Conservation (phyloP, 2,113 vertebrate species). For the Rhineura floridana region DNA sequence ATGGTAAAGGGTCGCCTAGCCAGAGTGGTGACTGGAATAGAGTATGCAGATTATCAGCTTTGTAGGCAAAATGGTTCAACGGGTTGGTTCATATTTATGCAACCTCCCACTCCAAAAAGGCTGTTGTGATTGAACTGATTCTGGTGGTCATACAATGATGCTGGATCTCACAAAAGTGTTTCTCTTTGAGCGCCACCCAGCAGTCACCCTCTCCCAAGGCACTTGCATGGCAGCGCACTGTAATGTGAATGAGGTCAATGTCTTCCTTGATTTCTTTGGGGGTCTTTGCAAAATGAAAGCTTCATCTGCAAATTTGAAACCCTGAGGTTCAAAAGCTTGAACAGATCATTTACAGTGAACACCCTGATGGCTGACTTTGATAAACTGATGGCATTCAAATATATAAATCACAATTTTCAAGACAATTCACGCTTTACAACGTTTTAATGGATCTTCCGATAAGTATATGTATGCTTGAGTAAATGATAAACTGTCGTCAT, state of each 20-base stretch:
- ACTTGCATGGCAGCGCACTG: neutral
- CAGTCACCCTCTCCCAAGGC: neutral
- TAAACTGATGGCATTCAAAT: neutral
- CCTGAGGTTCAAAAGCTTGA: slow-evolving; percentile 14
- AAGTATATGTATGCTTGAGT: neutral
- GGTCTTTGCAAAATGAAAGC: neutral
- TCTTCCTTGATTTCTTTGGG: neutral
- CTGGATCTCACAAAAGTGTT: neutral
- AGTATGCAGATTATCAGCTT: too few species aligned
- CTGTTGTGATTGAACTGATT: neutral
- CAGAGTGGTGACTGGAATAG: too few species aligned
- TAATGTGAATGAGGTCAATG: neutral
- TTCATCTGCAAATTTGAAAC: slow-evolving; percentile 12
- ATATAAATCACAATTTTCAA: neutral
- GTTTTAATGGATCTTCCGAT: neutral
- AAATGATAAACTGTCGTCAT: neutral
- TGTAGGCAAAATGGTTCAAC: too few species aligned
- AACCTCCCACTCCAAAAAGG: too few species aligned
- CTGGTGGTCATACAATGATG: neutral
- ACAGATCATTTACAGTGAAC: neutral
- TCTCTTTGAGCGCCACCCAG: neutral
- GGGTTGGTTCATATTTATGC: too few species aligned
- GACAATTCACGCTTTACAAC: neutral
- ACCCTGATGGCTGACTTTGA: neutral
- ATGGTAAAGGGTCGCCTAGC: too few species aligned